phyloP scores from a whole-genome alignment of 2,888 invertebrate species.

The Heliconius sara region DNA sequence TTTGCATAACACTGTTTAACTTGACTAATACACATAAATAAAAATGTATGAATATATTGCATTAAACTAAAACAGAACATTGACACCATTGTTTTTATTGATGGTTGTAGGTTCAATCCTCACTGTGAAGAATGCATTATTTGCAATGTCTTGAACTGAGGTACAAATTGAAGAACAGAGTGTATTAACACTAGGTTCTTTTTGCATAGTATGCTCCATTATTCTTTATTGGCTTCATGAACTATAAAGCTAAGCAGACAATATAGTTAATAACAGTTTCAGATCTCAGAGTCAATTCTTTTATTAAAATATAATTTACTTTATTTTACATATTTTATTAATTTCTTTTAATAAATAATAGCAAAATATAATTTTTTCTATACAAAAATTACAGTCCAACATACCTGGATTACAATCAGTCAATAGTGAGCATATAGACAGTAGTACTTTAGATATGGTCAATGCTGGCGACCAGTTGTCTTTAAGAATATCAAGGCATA shows the following conservation, averaged over 20 bases:
- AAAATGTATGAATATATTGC: no score
- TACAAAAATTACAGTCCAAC: neutral
- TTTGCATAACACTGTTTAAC: neutral
- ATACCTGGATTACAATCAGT: conserved; percentile 99
- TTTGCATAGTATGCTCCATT: no score
- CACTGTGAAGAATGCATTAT: neutral
- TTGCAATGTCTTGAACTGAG: neutral
- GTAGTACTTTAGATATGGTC: conserved; percentile 98
- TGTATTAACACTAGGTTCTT: neutral
- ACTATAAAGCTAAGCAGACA: neutral
- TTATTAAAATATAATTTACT: neutral
- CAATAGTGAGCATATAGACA: conserved; percentile 98
- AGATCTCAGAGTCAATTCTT: neutral
- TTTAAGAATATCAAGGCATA: conserved; percentile 98
- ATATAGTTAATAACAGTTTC: neutral
- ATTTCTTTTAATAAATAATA: neutral
- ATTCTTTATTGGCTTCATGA: neutral
- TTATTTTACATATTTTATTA: neutral
- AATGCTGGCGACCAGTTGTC: conserved; percentile 99
- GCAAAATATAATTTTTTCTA: neutral
- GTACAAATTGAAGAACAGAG: neutral
- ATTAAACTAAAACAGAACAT: no score
- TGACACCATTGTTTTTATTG: no score
- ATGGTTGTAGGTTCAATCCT: neutral
- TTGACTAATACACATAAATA: no score